Percentiles rank a stretch among this genome's conserved stretches.
These are phyloP conservation scores for Andrena dorsata DNA, from an alignment of 2,888 invertebrate genomes.

Conservation along the genomic window DNA sequence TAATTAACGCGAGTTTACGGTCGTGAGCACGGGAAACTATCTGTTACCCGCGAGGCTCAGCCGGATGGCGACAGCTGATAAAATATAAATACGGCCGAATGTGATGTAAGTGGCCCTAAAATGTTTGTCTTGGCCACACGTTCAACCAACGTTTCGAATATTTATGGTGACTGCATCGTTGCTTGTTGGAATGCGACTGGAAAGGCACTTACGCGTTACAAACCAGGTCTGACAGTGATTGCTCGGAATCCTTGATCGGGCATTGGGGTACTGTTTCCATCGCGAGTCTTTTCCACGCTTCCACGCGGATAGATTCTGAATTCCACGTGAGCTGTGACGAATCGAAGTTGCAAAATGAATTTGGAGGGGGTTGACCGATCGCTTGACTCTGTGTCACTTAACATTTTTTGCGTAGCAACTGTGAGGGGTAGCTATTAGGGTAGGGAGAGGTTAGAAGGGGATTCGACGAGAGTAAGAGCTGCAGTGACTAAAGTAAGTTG, in stretches of 20 bases:
- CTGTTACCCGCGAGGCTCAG: slow-evolving; percentile 30
- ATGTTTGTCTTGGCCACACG: slow-evolving; percentile 78
- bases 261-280: background rate
- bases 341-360: too few relatives aligned
- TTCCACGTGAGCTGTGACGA: too few relatives aligned
- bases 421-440: too few relatives aligned
- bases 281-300: background rate
- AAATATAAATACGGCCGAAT: slow-evolving; percentile 80
- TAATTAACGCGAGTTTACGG: slow-evolving; percentile 42
- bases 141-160: slow-evolving; percentile 21
- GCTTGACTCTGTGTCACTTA: too few relatives aligned
- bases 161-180: slow-evolving; percentile 24
- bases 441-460: too few relatives aligned
- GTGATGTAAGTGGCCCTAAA: slow-evolving; percentile 74
- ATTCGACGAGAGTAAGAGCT: too few relatives aligned
- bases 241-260: slow-evolving; percentile 12
- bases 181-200: background rate
- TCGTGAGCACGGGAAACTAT: slow-evolving; percentile 37
- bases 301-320: background rate
- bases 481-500: too few relatives aligned
- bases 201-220: slow-evolving; percentile 6
- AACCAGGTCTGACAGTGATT: slow-evolving; percentile 21
- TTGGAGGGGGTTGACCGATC: too few relatives aligned
- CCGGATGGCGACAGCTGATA: slow-evolving; percentile 77
- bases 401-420: too few relatives aligned